These are phyloP conservation scores for Bradypus variegatus DNA, from an alignment of 2,797 vertebrate genomes.

Conservation along the genomic window DNA sequence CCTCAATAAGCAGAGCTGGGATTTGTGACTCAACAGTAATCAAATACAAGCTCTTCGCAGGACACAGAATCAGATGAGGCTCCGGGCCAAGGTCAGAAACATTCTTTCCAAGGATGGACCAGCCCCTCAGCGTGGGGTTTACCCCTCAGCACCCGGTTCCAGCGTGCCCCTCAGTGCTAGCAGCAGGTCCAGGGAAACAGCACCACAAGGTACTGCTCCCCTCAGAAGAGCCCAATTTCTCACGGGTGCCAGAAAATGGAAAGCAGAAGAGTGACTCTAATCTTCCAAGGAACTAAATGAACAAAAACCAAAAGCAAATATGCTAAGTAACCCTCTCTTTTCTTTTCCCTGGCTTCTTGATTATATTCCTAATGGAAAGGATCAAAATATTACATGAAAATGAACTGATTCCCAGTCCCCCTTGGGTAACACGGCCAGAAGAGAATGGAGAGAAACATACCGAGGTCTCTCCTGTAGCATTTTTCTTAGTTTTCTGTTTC, in stretches of 20 bases:
- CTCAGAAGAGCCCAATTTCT: background rate
- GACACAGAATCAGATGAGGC: background rate
- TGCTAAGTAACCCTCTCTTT: background rate
- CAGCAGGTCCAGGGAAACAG: background rate
- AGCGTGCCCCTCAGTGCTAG: fast-evolving
- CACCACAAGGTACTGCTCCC: too few relatives aligned
- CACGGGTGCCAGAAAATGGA: background rate
- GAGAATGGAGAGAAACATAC: slow-evolving; percentile 68
- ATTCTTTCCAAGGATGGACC: background rate
- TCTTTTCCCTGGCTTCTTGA: background rate
- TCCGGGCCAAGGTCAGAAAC: background rate
- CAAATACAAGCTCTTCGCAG: background rate
- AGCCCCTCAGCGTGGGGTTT: too few relatives aligned
- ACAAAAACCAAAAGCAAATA: background rate
- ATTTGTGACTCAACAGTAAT: background rate
- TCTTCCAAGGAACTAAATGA: background rate
- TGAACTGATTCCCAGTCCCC: background rate
- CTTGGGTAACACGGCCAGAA: background rate
- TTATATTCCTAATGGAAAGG: background rate
- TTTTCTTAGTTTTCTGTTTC: slow-evolving; percentile 87
- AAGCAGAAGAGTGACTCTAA: too few relatives aligned
- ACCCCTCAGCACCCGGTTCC: too few relatives aligned
- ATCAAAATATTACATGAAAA: background rate
- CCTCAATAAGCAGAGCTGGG: background rate
- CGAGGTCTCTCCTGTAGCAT: slow-evolving; percentile 69